These are phyloP conservation scores for Gavia stellata DNA, from an alignment of 2,113 vertebrate genomes.

Conservation along the genomic window DNA sequence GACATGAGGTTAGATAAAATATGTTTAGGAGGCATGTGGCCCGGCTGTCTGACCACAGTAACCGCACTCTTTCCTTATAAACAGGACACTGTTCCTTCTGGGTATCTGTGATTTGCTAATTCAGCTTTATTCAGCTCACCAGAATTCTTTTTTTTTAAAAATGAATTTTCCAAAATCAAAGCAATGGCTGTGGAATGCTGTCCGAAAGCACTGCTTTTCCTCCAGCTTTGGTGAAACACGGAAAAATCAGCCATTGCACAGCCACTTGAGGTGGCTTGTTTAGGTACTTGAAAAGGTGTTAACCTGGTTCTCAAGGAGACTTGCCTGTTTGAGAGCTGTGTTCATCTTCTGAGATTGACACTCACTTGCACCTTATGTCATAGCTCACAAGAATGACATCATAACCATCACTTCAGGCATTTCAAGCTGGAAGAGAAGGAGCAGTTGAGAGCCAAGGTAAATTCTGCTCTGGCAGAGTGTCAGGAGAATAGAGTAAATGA, in stretches of 20 bases:
- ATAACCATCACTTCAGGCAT: neutral
- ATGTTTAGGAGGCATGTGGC: slow-evolving; percentile 22
- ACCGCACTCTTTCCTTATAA: slow-evolving; percentile 32
- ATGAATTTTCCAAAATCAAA: slow-evolving; percentile 3
- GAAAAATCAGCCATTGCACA: neutral
- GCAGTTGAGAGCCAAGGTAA: neutral
- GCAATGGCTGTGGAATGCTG: neutral
- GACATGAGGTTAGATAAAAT: slow-evolving; percentile 28
- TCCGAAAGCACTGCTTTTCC: neutral
- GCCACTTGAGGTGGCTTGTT: neutral
- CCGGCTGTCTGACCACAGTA: slow-evolving; percentile 26
- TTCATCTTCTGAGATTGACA: neutral
- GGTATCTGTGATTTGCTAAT: slow-evolving; percentile 16
- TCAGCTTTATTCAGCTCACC: slow-evolving; percentile 1
- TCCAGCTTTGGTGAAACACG: neutral
- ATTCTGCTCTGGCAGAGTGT: neutral
- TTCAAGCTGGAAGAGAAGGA: neutral
- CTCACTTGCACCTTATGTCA: neutral
- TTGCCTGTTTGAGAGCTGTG: neutral
- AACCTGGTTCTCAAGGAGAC: neutral
- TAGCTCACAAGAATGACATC: neutral
- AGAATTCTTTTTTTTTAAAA: neutral
- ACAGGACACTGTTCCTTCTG: slow-evolving; percentile 35
- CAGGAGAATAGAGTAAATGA: neutral
- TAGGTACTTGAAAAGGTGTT: neutral